Evolutionary conservation across 2,888 invertebrate genomes (phyloP), one percentile per base, ranked within the genome.

Genomic region (Diarsia brunnea): DNA sequence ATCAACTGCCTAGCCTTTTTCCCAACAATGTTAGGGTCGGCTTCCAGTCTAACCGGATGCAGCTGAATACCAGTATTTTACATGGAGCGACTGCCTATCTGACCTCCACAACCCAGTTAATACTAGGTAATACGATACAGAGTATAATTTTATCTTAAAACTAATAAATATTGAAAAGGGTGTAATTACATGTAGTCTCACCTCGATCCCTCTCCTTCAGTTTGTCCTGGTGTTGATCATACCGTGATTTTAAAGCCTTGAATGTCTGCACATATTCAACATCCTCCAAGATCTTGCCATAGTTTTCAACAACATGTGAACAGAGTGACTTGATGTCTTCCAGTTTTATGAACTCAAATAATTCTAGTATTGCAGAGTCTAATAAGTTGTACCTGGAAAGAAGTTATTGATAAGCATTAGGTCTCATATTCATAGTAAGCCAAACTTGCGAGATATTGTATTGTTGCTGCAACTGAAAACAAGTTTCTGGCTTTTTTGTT

Each of bases 211-310:
- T 97, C 93, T 99, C 99, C 95, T 98, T 99, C 84, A 98, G 95
- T 94, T 98, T 98, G 92, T 99, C 99, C 94, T 98, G 98, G 93
- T 99, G 98, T 93, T 99, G 99, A 93, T 99, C 99, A 91, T 99
- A 99, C 85, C 98, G 97, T 88, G 97, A 95, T 96, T 98, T 99
- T 88, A 99, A 97, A 86, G 98, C 98, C 95, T 99, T 99, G 95
- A 99, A 99, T 53, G 99, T 99, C 97, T 99, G 99, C 91, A 99
- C 99, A 97, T 99, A 99, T 94, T 98, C 98, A 90, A 99, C 98
- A 92, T 98, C 98, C 93, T 99, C 99, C 92, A 99, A 97, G 90
- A 98, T 98, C 96, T 99, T 99, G 89, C 99, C 98, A 95, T 99
- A 99, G 95, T 98, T 99, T 95, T 99, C 99, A 88, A 99, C 99